Evolutionary conservation across 2,113 vertebrate genomes (phyloP).

Genomic region (Marmota flaviventris): DNA sequence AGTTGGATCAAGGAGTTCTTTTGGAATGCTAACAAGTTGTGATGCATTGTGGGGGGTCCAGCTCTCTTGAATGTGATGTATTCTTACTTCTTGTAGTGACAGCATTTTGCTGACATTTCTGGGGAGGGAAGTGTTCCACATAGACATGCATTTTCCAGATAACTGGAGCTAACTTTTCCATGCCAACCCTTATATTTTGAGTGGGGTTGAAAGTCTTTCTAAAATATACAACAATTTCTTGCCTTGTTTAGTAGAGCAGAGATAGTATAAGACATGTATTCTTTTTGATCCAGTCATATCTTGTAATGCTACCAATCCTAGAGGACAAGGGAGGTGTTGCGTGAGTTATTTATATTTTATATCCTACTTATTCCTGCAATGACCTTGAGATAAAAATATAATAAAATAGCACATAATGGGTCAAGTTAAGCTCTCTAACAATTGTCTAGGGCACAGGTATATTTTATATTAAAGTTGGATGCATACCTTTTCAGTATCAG

Average conservation of each 20-base stretch:
- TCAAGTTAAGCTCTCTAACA: neutral
- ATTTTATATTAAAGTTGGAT: slow-evolving; percentile 44
- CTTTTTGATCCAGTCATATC: neutral
- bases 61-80: slow-evolving; percentile 24
- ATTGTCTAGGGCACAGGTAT: neutral
- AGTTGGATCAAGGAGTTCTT: slow-evolving; percentile 15
- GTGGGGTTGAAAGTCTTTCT: slow-evolving; percentile 42
- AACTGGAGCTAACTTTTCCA: neutral
- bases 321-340: neutral
- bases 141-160: slow-evolving; percentile 45
- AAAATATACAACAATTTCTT: slow-evolving; percentile 54
- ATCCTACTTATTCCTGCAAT: slow-evolving; percentile 26
- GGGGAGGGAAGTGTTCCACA: slow-evolving; percentile 6
- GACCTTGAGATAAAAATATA: slow-evolving; percentile 57
- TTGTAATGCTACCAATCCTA: neutral
- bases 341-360: slow-evolving; percentile 61
- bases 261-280: slow-evolving; percentile 31
- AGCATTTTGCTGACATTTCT: slow-evolving; percentile 39
- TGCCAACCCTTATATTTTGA: neutral
- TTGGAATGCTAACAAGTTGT: slow-evolving; percentile 12
- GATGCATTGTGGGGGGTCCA: neutral
- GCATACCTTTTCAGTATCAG: slow-evolving; percentile 21
- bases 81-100: neutral
- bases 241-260: slow-evolving; percentile 38
- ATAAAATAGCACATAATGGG: neutral